phyloP scores from a whole-genome alignment of 2,888 invertebrate genomes.

The Drosophila parthenogenetica region DNA sequence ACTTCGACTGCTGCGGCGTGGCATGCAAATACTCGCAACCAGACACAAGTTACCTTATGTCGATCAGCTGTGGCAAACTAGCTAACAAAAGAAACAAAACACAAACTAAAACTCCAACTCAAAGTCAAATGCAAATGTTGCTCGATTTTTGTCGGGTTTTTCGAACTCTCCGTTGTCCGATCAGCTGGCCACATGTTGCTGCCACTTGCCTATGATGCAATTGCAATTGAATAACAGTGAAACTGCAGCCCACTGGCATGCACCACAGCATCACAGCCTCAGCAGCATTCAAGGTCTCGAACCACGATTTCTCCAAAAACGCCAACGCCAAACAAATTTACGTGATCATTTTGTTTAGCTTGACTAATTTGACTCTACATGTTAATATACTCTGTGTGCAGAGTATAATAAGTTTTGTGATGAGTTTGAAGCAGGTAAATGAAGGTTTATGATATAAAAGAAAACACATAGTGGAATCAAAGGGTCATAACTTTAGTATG shows the following conservation, averaged over 20 bases:
- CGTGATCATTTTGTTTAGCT: slow-evolving; percentile 69
- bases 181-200: slow-evolving; percentile 59
- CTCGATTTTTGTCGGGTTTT: slow-evolving; percentile 78
- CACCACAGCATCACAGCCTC: slow-evolving; percentile 10
- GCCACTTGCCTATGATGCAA: slow-evolving; percentile 74
- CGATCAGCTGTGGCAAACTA: slow-evolving; percentile 71
- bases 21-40: slow-evolving; percentile 56
- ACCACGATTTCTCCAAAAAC: slow-evolving; percentile 74
- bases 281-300: slow-evolving; percentile 75
- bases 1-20: slow-evolving; percentile 34
- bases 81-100: background rate
- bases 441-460: background rate
- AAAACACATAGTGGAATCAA: background rate
- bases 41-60: slow-evolving; percentile 50
- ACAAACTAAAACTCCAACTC: background rate
- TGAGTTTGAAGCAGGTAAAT: background rate
- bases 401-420: background rate
- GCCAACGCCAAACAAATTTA: slow-evolving; percentile 60
- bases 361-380: slow-evolving; percentile 65
- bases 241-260: slow-evolving; percentile 56
- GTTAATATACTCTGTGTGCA: background rate
- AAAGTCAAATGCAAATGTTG: slow-evolving; percentile 25
- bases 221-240: slow-evolving; percentile 78
- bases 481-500: no score
- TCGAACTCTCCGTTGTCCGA: slow-evolving; percentile 74